These are phyloP conservation scores for Odontocolon sp. DNA, from an alignment of 2,888 invertebrate genomes.

Conservation along the genomic window DNA sequence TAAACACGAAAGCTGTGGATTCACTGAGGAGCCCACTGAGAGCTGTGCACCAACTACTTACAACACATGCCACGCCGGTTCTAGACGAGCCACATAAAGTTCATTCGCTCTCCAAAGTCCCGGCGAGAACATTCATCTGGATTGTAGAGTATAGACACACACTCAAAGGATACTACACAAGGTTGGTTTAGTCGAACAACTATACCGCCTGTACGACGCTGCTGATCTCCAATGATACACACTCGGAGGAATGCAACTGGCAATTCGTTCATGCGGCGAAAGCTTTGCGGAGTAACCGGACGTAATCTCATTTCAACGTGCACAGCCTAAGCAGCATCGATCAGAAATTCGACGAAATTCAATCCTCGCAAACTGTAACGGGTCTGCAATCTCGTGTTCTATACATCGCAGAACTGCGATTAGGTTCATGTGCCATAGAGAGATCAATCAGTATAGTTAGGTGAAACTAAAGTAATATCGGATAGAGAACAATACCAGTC, in stretches of 20 bases:
- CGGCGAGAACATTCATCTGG: constrained; percentile 7
- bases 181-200: too few species aligned
- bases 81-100: constrained; percentile 18
- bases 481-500: too few species aligned
- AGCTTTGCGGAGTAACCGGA: neutral
- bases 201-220: constrained; percentile 17
- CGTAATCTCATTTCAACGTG: constrained; percentile 38
- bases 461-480: neutral
- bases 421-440: constrained; percentile 30
- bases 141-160: neutral
- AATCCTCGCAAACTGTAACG: too few species aligned
- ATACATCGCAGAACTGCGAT: constrained; percentile 40
- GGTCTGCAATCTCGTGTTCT: constrained; percentile 21
- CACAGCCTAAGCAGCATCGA: constrained; percentile 9
- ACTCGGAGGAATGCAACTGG: constrained; percentile 45
- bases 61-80: constrained; percentile 19
- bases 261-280: constrained; percentile 37
- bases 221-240: constrained; percentile 32
- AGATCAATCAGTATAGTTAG: neutral
- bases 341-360: constrained; percentile 38
- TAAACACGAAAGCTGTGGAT: constrained; percentile 20
- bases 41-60: constrained; percentile 24
- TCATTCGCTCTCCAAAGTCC: constrained; percentile 23
- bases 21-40: neutral
- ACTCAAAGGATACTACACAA: constrained; percentile 31